Conservation (phyloP, 2,113 vertebrate species). For the Gadus macrocephalus region DNA sequence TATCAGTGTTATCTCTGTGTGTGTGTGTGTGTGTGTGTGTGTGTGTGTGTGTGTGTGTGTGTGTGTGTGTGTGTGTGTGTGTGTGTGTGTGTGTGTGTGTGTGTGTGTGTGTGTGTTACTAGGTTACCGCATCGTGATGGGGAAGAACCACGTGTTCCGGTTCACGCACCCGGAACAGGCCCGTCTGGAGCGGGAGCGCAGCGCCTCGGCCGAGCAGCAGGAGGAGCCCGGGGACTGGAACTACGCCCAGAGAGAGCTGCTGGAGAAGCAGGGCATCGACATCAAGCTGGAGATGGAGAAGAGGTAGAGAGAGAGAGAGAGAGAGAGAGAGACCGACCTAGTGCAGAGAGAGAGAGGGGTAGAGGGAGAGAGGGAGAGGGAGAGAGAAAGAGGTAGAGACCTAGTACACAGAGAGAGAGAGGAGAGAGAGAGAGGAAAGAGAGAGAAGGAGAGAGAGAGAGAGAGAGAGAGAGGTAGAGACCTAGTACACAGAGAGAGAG, state of each 20-base stretch:
- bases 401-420: no score
- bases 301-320: constrained; percentile 62
- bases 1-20: neutral
- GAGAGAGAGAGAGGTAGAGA: no score
- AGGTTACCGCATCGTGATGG: constrained; percentile 90
- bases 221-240: constrained; percentile 86
- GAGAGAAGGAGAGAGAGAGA: no score
- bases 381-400: no score
- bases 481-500: no score
- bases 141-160: constrained; percentile 89
- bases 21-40: no score
- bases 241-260: constrained; percentile 83
- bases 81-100: constrained; percentile 5
- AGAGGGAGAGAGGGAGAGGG: no score
- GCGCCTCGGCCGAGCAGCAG: constrained; percentile 66
- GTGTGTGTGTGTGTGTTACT: constrained; percentile 1
- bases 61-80: neutral
- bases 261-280: constrained; percentile 86
- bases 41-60: no score
- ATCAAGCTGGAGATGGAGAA: constrained; percentile 92
- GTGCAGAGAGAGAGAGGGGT: no score
- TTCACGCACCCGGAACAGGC: constrained; percentile 91
- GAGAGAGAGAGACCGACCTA: neutral
- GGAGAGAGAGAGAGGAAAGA: no score
- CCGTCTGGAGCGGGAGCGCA: constrained; percentile 79